Conservation (phyloP, 2,113 vertebrate genomes). For the Xerus inauris region DNA sequence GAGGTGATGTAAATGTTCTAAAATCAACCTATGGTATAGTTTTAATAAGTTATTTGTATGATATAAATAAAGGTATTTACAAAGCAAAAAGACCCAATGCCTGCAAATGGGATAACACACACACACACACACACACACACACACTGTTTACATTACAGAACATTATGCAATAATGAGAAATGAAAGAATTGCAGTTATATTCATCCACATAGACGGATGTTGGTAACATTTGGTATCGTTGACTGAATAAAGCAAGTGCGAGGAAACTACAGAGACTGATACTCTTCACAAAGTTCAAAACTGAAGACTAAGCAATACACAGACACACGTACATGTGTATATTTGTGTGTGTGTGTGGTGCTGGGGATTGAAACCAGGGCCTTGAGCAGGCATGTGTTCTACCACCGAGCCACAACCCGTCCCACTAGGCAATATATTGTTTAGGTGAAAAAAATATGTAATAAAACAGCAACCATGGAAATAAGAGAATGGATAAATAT, state of each 20-base stretch:
- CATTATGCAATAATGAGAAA: not conserved
- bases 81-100: not conserved
- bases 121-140: not conserved
- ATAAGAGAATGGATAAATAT: not conserved
- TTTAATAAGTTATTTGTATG: not conserved
- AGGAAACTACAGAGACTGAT: not conserved
- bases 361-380: not conserved
- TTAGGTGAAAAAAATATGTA: not conserved
- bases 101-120: not conserved
- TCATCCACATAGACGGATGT: not conserved
- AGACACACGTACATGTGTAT: not conserved
- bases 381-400: not conserved
- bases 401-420: not conserved
- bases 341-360: not conserved
- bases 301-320: not conserved
- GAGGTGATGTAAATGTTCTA: not conserved
- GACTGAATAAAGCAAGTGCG: not conserved
- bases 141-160: too few species aligned
- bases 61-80: not conserved
- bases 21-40: not conserved
- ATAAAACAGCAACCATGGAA: not conserved
- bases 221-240: not conserved
- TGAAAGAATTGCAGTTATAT: not conserved
- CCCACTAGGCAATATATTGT: not conserved
- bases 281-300: not conserved